Conservation (phyloP, 2,888 invertebrate species). For the Clistopyga incitator region DNA sequence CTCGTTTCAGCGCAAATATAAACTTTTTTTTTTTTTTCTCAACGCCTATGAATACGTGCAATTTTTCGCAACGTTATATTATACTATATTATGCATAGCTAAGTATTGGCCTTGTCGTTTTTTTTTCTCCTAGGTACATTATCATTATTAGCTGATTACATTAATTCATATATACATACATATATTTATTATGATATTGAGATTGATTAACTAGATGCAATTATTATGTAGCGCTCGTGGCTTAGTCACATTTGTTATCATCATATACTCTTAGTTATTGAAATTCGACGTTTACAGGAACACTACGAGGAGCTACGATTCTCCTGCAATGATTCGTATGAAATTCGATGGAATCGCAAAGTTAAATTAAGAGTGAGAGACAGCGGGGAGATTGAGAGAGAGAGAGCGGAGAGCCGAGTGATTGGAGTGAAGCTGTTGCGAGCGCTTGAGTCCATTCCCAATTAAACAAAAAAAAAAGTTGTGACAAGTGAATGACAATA, state of each 20-base stretch:
- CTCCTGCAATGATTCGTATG: slow-evolving; percentile 12
- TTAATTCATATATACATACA: slow-evolving; percentile 15
- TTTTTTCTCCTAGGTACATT: slow-evolving; percentile 43
- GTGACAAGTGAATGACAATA: slow-evolving; percentile 8
- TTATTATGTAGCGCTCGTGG: slow-evolving; percentile 49
- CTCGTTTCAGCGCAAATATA: slow-evolving; percentile 19
- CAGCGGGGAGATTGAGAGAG: slow-evolving; percentile 39
- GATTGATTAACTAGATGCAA: slow-evolving; percentile 41
- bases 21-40: not conserved
- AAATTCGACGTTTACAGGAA: slow-evolving; percentile 34
- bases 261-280: slow-evolving; percentile 22
- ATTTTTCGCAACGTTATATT: not conserved
- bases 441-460: slow-evolving; percentile 39
- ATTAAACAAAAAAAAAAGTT: slow-evolving; percentile 33
- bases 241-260: slow-evolving; percentile 45
- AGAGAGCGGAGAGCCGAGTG: slow-evolving; percentile 45
- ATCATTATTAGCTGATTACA: slow-evolving; percentile 25
- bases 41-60: not conserved
- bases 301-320: not conserved
- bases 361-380: slow-evolving; percentile 44
- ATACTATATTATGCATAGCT: slow-evolving; percentile 16
- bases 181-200: slow-evolving; percentile 32
- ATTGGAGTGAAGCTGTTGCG: slow-evolving; percentile 29
- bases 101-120: slow-evolving; percentile 44
- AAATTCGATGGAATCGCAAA: slow-evolving; percentile 25